Conservation (phyloP, 2,113 vertebrate genomes). For the Muntiacus muntjak region DNA sequence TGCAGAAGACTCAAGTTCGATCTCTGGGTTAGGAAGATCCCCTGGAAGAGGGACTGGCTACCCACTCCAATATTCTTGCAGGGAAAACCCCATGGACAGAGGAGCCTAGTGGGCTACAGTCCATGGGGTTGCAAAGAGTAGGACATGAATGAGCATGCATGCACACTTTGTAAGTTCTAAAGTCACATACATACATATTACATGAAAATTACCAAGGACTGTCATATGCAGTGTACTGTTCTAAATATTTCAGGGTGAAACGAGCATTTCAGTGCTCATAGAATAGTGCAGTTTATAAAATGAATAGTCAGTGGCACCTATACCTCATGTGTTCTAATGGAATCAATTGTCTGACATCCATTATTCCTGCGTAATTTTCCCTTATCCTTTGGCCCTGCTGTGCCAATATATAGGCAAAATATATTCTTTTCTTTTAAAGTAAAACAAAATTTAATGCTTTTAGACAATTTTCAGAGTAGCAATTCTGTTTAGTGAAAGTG, state of each 20-base stretch:
- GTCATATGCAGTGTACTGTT: not conserved
- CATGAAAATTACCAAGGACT: not conserved
- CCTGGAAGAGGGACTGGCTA: not conserved
- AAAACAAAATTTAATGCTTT: not conserved
- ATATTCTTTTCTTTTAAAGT: not conserved
- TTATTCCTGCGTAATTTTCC: not conserved
- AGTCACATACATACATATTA: not conserved
- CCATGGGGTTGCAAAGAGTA: not conserved
- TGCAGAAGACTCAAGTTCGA: not conserved
- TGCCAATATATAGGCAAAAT: not conserved
- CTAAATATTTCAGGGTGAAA: not conserved
- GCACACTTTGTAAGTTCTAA: not conserved
- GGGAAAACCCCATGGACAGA: not conserved
- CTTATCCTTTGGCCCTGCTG: not conserved
- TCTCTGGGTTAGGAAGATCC: not conserved
- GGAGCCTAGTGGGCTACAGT: not conserved
- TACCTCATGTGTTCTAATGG: not conserved
- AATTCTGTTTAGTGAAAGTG: slow-evolving; percentile 70
- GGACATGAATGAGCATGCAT: not conserved
- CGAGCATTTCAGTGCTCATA: not conserved
- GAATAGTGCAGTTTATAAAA: not conserved
- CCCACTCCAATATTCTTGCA: not conserved
- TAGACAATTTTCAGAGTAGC: not conserved
- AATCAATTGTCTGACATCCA: not conserved
- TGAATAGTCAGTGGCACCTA: not conserved